phyloP scores from a whole-genome alignment of 2,797 vertebrate genomes.

The Falco concolor region DNA sequence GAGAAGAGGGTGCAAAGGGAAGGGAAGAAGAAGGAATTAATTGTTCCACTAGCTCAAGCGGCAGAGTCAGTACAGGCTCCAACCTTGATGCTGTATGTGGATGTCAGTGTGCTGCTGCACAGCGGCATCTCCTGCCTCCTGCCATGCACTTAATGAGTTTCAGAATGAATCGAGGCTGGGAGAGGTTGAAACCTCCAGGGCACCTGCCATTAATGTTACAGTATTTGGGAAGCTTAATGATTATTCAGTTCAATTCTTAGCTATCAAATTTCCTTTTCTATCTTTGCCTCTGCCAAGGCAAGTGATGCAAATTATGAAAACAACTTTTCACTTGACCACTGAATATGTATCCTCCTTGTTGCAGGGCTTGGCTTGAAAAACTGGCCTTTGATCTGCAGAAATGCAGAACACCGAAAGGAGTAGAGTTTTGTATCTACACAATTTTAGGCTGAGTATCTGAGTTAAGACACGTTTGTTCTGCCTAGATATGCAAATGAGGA shows the following conservation, averaged over 20 bases:
- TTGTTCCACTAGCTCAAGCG: not conserved
- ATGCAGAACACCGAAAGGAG: rapidly evolving
- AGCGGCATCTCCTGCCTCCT: not conserved
- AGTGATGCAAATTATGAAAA: not conserved
- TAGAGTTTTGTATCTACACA: not conserved
- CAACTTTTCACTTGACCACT: not conserved
- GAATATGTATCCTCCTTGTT: not conserved
- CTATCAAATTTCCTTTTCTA: not conserved
- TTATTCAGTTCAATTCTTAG: not conserved
- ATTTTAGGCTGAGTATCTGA: not conserved
- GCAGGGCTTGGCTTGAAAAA: not conserved
- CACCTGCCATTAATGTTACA: not conserved
- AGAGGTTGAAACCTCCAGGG: not conserved
- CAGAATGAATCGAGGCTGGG: not conserved
- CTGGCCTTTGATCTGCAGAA: not conserved
- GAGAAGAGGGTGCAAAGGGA: not conserved
- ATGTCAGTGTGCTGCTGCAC: not conserved
- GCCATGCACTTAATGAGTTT: not conserved
- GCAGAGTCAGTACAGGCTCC: not conserved
- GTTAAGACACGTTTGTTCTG: not conserved
- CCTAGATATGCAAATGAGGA: not conserved
- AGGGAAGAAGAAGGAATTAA: not conserved
- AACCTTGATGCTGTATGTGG: not conserved
- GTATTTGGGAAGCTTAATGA: not conserved
- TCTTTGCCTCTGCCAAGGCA: not conserved